These are phyloP conservation scores for Cerastis leucographa DNA, from an alignment of 2,888 invertebrate species.

Conservation along the genomic window DNA sequence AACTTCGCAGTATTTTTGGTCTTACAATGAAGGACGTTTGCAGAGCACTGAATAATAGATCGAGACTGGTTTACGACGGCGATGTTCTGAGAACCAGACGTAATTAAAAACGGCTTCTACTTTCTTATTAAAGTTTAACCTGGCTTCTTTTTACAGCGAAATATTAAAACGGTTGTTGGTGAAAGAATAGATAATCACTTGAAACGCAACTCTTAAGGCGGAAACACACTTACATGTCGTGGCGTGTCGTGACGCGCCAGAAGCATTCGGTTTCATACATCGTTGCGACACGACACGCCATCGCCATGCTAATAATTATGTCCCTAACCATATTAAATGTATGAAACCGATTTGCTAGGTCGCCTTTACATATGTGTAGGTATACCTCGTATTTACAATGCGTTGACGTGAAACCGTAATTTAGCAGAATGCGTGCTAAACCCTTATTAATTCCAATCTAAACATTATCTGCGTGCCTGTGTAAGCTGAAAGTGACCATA, in stretches of 20 bases:
- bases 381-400: background rate
- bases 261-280: too few relatives aligned
- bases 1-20: background rate
- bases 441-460: slow-evolving; percentile 11
- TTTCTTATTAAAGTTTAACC: slow-evolving; percentile 5
- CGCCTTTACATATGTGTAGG: slow-evolving; percentile 10
- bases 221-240: too few relatives aligned
- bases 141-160: background rate
- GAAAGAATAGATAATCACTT: background rate
- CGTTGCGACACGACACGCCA: too few relatives aligned
- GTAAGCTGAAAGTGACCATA: background rate
- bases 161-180: background rate
- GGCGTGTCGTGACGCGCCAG: too few relatives aligned
- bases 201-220: background rate
- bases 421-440: slow-evolving; percentile 17
- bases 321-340: too few relatives aligned
- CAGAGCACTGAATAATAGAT: slow-evolving; percentile 28
- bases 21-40: background rate
- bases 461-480: slow-evolving; percentile 11
- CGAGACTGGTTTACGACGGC: background rate
- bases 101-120: slow-evolving; percentile 21
- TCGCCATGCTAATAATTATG: too few relatives aligned
- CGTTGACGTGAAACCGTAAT: slow-evolving; percentile 2
- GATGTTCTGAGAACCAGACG: slow-evolving; percentile 16
- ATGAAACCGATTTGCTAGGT: too few relatives aligned